A percentile compares a stretch with the other conserved stretches of the same genome.
These are phyloP conservation scores for Drosophila tsacasi DNA, from an alignment of 1,140 invertebrate genomes.

Conservation along the genomic window DNA sequence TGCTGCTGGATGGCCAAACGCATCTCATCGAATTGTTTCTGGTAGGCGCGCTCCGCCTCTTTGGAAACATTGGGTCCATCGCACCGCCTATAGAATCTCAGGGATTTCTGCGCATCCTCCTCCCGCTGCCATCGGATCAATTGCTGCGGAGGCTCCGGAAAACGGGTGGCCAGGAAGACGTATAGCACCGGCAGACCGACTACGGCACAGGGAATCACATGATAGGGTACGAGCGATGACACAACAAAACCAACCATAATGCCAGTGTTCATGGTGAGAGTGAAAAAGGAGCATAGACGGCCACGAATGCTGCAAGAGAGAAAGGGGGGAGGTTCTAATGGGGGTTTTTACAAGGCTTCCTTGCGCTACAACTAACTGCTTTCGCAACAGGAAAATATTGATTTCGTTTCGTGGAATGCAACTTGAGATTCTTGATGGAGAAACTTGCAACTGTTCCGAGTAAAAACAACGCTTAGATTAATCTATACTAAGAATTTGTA, in stretches of 20 bases:
- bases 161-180: slow-evolving; percentile 45
- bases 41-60: slow-evolving; percentile 44
- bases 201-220: slow-evolving; percentile 64
- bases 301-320: slow-evolving; percentile 71
- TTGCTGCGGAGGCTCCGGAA: slow-evolving; percentile 74
- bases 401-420: not conserved
- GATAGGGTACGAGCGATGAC: slow-evolving; percentile 67
- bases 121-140: slow-evolving; percentile 50
- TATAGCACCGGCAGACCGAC: slow-evolving; percentile 65
- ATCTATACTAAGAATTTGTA: too few relatives aligned
- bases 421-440: not conserved
- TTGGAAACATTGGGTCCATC: slow-evolving; percentile 37
- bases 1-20: slow-evolving; percentile 53
- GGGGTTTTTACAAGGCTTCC: not conserved
- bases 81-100: slow-evolving; percentile 68
- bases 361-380: not conserved
- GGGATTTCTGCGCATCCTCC: slow-evolving; percentile 55
- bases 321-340: not conserved
- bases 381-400: not conserved
- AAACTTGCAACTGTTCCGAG: not conserved
- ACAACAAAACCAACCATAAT: slow-evolving; percentile 71
- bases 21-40: slow-evolving; percentile 69
- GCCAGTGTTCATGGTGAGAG: slow-evolving; percentile 64
- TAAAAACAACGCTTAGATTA: not conserved
- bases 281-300: slow-evolving; percentile 69